Base-by-base conservation (phyloP, 37 sponge, comb jelly and placozoan genomes). In the Petrosia ficiformis region DNA sequence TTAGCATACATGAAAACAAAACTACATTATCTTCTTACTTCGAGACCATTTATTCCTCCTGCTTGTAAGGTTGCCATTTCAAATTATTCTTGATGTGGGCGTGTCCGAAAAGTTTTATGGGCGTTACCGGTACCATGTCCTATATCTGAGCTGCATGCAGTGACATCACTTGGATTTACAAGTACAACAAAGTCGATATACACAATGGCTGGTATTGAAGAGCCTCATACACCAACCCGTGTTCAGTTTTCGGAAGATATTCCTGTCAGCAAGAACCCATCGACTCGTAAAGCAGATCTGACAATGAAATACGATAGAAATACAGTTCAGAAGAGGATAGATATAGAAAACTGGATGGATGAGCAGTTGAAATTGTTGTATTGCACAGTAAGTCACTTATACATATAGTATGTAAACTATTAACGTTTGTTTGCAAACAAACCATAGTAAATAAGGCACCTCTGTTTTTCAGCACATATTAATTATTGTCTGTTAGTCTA, bases 341-440 rank as follows among this genome's bases (percentile, higher is more conserved):
- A 88, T 38, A 75, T 88, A 0, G 89, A 88, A 70, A 78, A n/a
- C 34, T 88, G 89, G 89, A 88, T 88, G 84, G 89, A 88, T 57
- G 84, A 74, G 24, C 79, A 82, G 33, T 41, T 88, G 58, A 74
- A 33, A 31, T 29, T 29, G 6, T 57, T 88, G 25, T 88, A 70
- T 1, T 40, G 42, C 5, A 72, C 78, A 63, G 87, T 71, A 41
- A 44, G 54, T 71, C 4, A 4, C 4, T 68, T 21, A n/a, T 40
- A 6, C 8, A 36, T 40, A 5, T 39, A 33, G 29, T 68, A n/a
- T 64, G 30, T 32, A 64, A 22, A 64, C 11, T 22, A 8, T 8
- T 32, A 64, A 24, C 8, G 10, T 64, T 11, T 64, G 66, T 16
- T 64, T 64, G 66, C 57, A 24, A 54, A 54, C 19, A 54, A 21